Conservation (phyloP, 2,797 vertebrate species). For the Taeniopygia guttata region DNA sequence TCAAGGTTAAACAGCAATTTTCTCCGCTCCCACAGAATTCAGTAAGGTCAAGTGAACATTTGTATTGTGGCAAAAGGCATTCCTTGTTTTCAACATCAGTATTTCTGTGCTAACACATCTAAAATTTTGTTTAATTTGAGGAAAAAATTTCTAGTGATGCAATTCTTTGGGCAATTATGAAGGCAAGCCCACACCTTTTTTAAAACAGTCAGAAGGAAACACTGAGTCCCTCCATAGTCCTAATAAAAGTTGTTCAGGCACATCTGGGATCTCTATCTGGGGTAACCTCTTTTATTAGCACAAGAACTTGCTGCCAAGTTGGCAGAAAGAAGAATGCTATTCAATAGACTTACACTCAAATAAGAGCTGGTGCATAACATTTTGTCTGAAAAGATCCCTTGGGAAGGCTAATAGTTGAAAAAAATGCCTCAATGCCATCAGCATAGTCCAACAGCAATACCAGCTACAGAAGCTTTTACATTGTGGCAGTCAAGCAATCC, state of each 20-base stretch:
- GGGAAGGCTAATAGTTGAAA: constrained; percentile 27
- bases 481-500: neutral
- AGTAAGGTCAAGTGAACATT: constrained; percentile 12
- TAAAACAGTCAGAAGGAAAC: constrained; percentile 63
- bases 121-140: constrained; percentile 33
- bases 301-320: constrained; percentile 68
- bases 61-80: neutral
- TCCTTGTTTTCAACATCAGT: neutral
- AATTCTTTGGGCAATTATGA: constrained; percentile 61
- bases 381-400: constrained; percentile 57
- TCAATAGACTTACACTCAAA: constrained; percentile 62
- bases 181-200: constrained; percentile 57
- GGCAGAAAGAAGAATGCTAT: constrained; percentile 55
- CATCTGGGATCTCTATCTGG: constrained; percentile 73
- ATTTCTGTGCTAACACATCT: constrained; percentile 41
- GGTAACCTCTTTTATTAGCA: constrained; percentile 71
- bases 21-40: constrained; percentile 10
- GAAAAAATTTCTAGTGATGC: constrained; percentile 57
- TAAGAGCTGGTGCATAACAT: constrained; percentile 60
- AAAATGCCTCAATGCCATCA: constrained; percentile 29
- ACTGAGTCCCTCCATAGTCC: constrained; percentile 45
- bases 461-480: constrained; percentile 29
- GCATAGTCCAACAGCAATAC: constrained; percentile 25
- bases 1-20: constrained; percentile 35
- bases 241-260: constrained; percentile 70